Evolutionary conservation across 2,888 invertebrate species (phyloP), one percentile per base, ranked within the genome.

Genomic region (Pinctada fucata): DNA sequence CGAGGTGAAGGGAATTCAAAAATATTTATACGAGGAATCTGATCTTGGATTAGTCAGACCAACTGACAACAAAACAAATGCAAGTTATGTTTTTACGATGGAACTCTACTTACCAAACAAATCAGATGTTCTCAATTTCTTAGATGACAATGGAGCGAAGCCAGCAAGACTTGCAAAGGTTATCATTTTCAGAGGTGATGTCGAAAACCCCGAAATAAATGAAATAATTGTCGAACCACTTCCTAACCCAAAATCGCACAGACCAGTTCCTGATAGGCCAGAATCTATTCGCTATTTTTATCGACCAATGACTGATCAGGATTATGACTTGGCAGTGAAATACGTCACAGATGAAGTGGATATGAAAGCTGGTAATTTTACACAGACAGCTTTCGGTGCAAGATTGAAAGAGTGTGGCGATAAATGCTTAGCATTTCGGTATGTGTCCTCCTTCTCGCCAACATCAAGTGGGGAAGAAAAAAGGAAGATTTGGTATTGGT

Each of bases 151-250:
- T 10, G 78, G 79, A 8, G 65, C 72, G 0, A 76, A 80, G 64
- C 90, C 90, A 2, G 50, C 31, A 1, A 78, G 90, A 49, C 81
- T 86, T n/a, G 90, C 89, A 3, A 80, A 73, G 4, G 88, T 89
- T 45, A 72, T 88, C 1, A 79, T 90, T 67, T 86, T 87, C 75
- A 81, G 89, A 48, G 89, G 90, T 10, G 88, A 89, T 76, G 72
- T 70, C 58, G 47, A 69, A 4, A 84, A 80, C 8, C 85, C 87
- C 0, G 82, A 84, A 16, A 83, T 89, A 2, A 85, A 88, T 66
- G 90, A 90, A 72, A 88, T 85, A 58, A 76, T 83, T 8, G 87
- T 90, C 0, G 86, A 86, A 2, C 88, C 88, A 3, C 76, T 89
- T 13, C 58, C 58, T 58, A 0, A 6, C 6, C 58, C 58, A 58